phyloP scores from a whole-genome alignment of 1,140 invertebrate species.

The Hycleus phaleratus region DNA sequence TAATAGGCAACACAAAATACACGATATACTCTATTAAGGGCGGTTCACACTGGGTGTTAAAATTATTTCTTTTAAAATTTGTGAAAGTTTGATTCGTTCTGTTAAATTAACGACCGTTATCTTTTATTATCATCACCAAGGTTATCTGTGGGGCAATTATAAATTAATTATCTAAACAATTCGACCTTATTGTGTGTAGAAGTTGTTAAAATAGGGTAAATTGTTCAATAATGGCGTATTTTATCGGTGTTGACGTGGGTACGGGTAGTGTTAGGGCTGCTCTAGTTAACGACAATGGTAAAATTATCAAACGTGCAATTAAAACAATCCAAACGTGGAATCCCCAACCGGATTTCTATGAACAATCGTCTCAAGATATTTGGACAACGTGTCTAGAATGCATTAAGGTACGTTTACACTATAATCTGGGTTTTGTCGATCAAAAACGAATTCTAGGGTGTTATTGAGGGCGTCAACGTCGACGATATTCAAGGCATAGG shows the following conservation, averaged over 20 bases:
- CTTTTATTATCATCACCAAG: no score
- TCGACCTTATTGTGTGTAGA: no score
- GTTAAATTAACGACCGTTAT: no score
- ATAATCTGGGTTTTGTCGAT: neutral
- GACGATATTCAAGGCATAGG: slow-evolving; percentile 72
- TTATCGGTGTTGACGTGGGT: slow-evolving; percentile 90
- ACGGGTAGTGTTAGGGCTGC: slow-evolving; percentile 82
- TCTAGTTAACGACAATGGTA: slow-evolving; percentile 60
- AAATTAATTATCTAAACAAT: no score
- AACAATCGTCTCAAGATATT: slow-evolving; percentile 89
- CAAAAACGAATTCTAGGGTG: slow-evolving; percentile 44
- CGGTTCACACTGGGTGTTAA: no score
- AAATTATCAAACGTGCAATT: slow-evolving; percentile 54
- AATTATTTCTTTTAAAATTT: no score
- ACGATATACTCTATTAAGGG: no score
- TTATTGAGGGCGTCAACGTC: slow-evolving; percentile 48
- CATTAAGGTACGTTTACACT: slow-evolving; percentile 29
- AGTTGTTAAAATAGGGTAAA: neutral
- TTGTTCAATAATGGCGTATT: slow-evolving; percentile 43
- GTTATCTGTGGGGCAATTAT: no score
- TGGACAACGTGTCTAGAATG: slow-evolving; percentile 61
- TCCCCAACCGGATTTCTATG: slow-evolving; percentile 68
- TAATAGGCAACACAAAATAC: no score
- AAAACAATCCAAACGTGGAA: slow-evolving; percentile 70
- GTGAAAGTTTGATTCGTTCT: no score